Conservation (phyloP, 1,140 invertebrate genomes). For the Brachionus rotundiformis region DNA sequence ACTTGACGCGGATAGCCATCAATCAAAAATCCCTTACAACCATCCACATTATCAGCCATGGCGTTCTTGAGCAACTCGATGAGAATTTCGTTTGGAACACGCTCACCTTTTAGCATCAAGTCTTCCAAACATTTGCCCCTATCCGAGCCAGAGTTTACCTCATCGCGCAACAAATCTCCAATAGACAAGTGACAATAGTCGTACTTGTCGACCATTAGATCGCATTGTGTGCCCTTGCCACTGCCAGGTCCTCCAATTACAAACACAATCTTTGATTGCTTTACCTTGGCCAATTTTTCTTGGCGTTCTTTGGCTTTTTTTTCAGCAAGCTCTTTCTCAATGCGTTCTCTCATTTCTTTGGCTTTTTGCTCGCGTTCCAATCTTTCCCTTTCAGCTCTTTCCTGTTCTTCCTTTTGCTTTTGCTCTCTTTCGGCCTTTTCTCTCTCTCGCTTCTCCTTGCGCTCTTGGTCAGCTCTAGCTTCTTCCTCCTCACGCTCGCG, state of each 20-base stretch:
- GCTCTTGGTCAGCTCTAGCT: not conserved
- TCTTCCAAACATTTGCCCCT: conserved; percentile 66
- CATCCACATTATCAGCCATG: conserved; percentile 58
- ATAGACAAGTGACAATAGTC: conserved; percentile 77
- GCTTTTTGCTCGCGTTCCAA: not conserved
- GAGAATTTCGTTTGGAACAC: conserved; percentile 72
- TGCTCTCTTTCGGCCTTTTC: not conserved
- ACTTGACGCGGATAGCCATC: conserved; percentile 86
- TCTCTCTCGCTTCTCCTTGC: not conserved
- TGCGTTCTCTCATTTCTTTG: not conserved
- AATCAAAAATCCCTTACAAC: conserved; percentile 70
- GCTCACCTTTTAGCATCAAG: conserved; percentile 83
- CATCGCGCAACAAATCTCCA: conserved; percentile 82
- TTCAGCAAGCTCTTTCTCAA: not conserved
- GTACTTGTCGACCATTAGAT: conserved; percentile 81
- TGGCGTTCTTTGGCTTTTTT: not conserved
- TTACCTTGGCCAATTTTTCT: conserved; percentile 33
- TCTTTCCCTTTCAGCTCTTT: not conserved
- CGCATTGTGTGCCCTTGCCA: conserved; percentile 75
- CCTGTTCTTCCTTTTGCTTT: not conserved
- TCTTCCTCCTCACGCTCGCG: conserved; percentile 14
- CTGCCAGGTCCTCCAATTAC: conserved; percentile 63
- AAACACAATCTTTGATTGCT: conserved; percentile 44
- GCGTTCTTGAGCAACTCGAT: conserved; percentile 60
- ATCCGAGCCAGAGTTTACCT: conserved; percentile 80